phyloP scores from a whole-genome alignment of 2,888 invertebrate genomes.

The Abscondita cerata region DNA sequence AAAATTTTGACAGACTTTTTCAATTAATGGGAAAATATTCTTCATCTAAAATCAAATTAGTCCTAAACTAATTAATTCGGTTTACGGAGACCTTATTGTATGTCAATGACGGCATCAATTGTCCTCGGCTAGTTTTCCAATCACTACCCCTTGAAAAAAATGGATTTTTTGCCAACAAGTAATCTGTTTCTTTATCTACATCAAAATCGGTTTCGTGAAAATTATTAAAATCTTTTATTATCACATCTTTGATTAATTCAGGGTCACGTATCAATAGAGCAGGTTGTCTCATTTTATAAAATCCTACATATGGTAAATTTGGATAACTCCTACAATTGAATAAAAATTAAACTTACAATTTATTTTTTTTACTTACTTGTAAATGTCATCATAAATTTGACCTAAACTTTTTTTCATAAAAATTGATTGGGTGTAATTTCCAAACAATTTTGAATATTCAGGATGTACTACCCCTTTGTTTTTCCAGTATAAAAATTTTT shows the following conservation, averaged over 20 bases:
- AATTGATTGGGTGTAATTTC: slow-evolving; percentile 24
- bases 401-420: slow-evolving; percentile 19
- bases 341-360: too few species aligned
- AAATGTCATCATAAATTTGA: slow-evolving; percentile 31
- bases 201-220: slow-evolving; percentile 55
- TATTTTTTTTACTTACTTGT: slow-evolving; percentile 35
- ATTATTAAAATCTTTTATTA: slow-evolving; percentile 51
- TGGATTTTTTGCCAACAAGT: slow-evolving; percentile 59
- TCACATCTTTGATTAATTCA: slow-evolving; percentile 51
- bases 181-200: slow-evolving; percentile 57
- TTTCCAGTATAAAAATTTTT: slow-evolving; percentile 29
- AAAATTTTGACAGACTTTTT: slow-evolving; percentile 57
- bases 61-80: background rate
- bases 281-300: slow-evolving; percentile 50
- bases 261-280: slow-evolving; percentile 51
- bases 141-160: slow-evolving; percentile 58
- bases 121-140: slow-evolving; percentile 61
- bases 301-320: slow-evolving; percentile 50
- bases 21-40: slow-evolving; percentile 59
- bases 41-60: slow-evolving; percentile 52
- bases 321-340: slow-evolving; percentile 45
- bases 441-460: slow-evolving; percentile 18
- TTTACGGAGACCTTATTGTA: slow-evolving; percentile 55
- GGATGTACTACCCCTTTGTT: slow-evolving; percentile 21
- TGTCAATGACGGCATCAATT: slow-evolving; percentile 62